Evolutionary conservation across 2,113 vertebrate species (phyloP).

Genomic region (Hippoglossus stenolepis): DNA sequence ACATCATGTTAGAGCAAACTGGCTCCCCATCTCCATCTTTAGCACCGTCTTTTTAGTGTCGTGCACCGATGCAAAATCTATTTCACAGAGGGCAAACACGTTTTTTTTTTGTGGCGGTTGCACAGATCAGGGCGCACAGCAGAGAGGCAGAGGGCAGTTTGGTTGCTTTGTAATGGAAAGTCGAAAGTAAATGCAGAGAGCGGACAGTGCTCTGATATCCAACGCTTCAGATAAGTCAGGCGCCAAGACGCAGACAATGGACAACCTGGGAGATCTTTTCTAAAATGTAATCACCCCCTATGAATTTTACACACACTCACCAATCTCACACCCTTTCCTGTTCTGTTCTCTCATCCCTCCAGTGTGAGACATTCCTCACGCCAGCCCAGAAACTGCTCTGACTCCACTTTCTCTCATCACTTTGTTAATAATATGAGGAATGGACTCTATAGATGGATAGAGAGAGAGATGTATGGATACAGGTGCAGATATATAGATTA

Average conservation of each 20-base stretch:
- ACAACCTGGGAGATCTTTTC: neutral
- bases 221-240: neutral
- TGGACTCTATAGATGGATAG: constrained; percentile 8
- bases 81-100: constrained; percentile 27
- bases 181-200: neutral
- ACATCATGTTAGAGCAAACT: constrained; percentile 33
- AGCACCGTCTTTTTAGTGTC: constrained; percentile 31
- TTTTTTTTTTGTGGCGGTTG: neutral
- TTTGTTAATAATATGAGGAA: constrained; percentile 4
- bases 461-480: neutral
- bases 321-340: constrained; percentile 50
- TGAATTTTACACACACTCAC: constrained; percentile 53
- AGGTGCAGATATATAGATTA: neutral
- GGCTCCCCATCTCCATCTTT: constrained; percentile 16
- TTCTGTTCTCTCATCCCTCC: constrained; percentile 39
- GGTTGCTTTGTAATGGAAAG: neutral
- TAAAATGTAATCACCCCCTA: constrained; percentile 27
- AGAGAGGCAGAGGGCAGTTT: neutral
- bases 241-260: constrained; percentile 7
- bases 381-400: constrained; percentile 61
- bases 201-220: neutral
- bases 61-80: constrained; percentile 10
- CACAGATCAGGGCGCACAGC: neutral
- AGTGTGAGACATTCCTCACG: constrained; percentile 80
- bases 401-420: constrained; percentile 57